Base-by-base conservation (phyloP, 2,888 invertebrate species). In the Elmis aenea region DNA sequence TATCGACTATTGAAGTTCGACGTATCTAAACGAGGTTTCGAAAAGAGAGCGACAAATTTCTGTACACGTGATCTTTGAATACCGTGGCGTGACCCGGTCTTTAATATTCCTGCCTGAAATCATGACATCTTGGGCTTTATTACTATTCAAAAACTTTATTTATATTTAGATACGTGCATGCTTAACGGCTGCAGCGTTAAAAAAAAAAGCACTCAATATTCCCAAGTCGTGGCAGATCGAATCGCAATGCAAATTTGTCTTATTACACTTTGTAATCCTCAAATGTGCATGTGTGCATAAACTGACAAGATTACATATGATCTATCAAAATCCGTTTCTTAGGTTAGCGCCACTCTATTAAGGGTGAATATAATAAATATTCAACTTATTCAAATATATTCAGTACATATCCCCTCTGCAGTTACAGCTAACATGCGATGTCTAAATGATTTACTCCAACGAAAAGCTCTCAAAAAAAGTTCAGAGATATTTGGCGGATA, bases 371-470 rank as follows among this genome's bases (percentile, higher is more conserved):
- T n/a, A n/a, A n/a, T n/a, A n/a, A n/a, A n/a, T n/a, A n/a, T n/a
- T n/a, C n/a, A n/a, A n/a, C n/a, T n/a, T 48, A 48, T 48, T 48
- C 45, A 44, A 48, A 48, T 48, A 36, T 32, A 36, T 39, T 39
- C 43, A 30, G 32, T 6, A 32, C 31, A 28, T 22, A 33, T 27
- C 43, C 36, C 39, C 33, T 31, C 11, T 18, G 16, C 13, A 16
- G 11, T 12, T 11, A 28, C n/a, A 23, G 29, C 21, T 20, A 29
- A 21, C 39, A 40, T 35, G 39, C 39, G 24, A 40, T 27, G 16
- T 12, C 14, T 33, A 33, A 38, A 33, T 35, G 13, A 35, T 35
- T 28, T 34, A 2, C 22, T n/a, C n/a, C n/a, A n/a, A n/a, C n/a
- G n/a, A n/a, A n/a, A n/a, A n/a, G n/a, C n/a, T n/a, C n/a, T n/a